A percentile compares a stretch with the other conserved stretches of the same genome.
Evolutionary conservation across 2,797 vertebrate species (phyloP).

Genomic region (Otus scops): DNA sequence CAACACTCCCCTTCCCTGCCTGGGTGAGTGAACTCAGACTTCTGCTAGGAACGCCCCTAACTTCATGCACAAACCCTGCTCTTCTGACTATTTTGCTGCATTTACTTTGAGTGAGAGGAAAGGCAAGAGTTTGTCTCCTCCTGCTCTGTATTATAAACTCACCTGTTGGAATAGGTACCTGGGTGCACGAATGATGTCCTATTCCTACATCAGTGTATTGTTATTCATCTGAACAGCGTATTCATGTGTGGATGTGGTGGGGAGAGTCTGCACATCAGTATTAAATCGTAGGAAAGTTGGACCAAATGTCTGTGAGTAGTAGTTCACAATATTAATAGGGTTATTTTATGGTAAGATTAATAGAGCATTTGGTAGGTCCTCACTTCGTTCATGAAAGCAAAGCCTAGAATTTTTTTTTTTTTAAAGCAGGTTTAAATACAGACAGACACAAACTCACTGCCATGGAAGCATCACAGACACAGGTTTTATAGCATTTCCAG

Average conservation of each 20-base stretch:
- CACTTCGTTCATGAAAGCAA: background rate
- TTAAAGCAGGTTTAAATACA: background rate
- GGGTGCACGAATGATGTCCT: accelerated
- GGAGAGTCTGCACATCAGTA: background rate
- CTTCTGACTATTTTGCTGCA: background rate
- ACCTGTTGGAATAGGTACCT: background rate
- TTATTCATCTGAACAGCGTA: background rate
- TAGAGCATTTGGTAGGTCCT: background rate
- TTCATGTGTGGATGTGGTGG: background rate
- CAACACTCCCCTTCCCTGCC: background rate
- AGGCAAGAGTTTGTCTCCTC: background rate
- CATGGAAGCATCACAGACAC: accelerated
- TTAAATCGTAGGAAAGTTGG: background rate
- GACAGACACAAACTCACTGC: background rate
- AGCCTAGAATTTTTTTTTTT: background rate
- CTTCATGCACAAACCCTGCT: background rate
- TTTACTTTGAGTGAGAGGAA: background rate
- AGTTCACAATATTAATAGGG: background rate
- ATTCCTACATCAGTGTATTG: accelerated
- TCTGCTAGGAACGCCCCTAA: background rate
- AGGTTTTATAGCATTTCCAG: background rate
- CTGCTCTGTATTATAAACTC: background rate
- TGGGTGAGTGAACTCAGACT: background rate
- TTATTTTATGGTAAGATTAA: background rate
- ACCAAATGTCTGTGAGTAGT: background rate